phyloP scores from a whole-genome alignment of 2,888 invertebrate genomes.

The Mimumesa dahlbomi region DNA sequence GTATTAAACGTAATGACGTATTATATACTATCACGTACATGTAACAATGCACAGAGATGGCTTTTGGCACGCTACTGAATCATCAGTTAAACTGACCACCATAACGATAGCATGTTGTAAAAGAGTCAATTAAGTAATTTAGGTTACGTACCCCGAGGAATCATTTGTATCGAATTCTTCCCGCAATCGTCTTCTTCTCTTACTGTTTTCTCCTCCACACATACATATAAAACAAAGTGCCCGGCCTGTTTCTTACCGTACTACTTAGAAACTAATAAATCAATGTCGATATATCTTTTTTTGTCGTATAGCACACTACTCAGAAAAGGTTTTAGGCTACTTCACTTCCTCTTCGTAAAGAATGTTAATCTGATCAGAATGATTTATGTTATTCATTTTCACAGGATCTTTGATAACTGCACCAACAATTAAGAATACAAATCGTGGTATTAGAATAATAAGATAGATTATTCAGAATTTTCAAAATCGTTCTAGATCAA shows the following conservation, averaged over 20 bases:
- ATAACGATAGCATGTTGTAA: slow-evolving; percentile 36
- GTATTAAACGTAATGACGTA: no score
- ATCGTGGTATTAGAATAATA: neutral
- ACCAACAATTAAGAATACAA: neutral
- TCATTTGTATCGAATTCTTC: neutral
- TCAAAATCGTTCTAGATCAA: neutral
- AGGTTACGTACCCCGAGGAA: slow-evolving; percentile 14
- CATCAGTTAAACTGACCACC: slow-evolving; percentile 21
- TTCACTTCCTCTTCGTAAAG: no score
- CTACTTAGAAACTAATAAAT: no score
- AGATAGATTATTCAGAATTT: neutral
- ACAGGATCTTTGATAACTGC: no score
- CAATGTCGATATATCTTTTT: no score
- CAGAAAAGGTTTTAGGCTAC: no score
- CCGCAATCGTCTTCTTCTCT: neutral
- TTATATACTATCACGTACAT: no score
- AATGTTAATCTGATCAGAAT: no score
- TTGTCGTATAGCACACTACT: no score
- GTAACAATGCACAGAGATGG: slow-evolving; percentile 26
- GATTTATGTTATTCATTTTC: no score
- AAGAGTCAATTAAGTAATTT: slow-evolving; percentile 35
- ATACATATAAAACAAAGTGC: neutral
- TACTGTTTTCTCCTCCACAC: neutral
- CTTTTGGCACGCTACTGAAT: slow-evolving; percentile 46
- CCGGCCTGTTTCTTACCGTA: no score